phyloP scores from a whole-genome alignment of 2,888 invertebrate species.

The Phorcus lineatus region DNA sequence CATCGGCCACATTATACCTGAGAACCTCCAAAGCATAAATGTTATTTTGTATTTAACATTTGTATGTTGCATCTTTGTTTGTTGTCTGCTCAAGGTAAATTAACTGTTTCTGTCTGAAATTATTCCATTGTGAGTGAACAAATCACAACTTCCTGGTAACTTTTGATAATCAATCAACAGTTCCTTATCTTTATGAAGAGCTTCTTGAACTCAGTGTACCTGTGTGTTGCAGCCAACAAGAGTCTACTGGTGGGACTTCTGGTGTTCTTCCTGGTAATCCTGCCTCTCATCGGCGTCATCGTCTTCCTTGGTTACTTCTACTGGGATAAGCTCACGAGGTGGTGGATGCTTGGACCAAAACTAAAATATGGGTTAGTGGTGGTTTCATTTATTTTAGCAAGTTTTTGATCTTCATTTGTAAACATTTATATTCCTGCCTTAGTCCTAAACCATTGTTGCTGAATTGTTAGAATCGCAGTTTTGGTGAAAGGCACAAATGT shows the following conservation, averaged over 20 bases:
- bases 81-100: no score
- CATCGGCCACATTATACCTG: no score
- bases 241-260: constrained; percentile 84
- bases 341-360: constrained; percentile 74
- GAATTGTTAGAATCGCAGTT: not conserved
- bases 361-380: constrained; percentile 39
- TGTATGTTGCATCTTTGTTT: no score
- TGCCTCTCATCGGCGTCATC: constrained; percentile 84
- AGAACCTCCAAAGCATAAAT: no score
- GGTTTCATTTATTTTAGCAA: not conserved
- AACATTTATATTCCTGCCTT: not conserved
- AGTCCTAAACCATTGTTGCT: not conserved
- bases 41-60: no score
- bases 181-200: no score
- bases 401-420: not conserved
- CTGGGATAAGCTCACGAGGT: constrained; percentile 81
- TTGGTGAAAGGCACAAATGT: not conserved
- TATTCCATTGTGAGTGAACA: no score
- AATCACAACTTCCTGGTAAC: no score
- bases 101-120: no score
- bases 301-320: constrained; percentile 86
- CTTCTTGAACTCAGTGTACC: not conserved
- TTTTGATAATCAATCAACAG: no score
- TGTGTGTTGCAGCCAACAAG: constrained; percentile 54
- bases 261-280: constrained; percentile 89